Base-by-base conservation (phyloP, 1,140 invertebrate genomes). In the Ctenoplectra terminalis region DNA sequence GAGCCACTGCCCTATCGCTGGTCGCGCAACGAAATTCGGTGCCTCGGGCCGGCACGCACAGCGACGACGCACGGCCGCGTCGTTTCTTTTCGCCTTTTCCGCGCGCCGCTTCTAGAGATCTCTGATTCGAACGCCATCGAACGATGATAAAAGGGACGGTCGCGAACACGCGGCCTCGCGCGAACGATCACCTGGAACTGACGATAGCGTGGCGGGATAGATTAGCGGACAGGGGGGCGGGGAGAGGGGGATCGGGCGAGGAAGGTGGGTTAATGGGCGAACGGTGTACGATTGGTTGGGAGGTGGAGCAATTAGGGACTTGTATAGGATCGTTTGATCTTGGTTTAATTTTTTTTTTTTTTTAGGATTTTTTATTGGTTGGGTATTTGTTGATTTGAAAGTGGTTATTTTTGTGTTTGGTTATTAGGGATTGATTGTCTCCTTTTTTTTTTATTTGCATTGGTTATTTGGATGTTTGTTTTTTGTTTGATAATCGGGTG, bases 1-100 rank as follows among this genome's bases (percentile, higher is more conserved):
- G 83, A 78, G 79, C 83, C 80, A 77, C 73, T 82, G 80, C 73
- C 73, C 80, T 76, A 76, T 64, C 56, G 52, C 66, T 46, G 34
- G 75, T 29, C 50, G 52, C 60, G 34, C 61, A 43, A 52, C 31
- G 74, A 71, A 67, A 26, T 66, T 58, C 43, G 43, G 58, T 9
- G 43, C 58, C 40, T 58, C 50, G 46, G 31, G 23, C 20, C 56
- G 20, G 34, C 29, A 72, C 43, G 56, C 40, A 48, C 20, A 20
- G 67, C 17, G 20, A 34, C 15, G 46, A n/a, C 63, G 48, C 67
- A 29, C 60, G 11, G 4, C 31, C 9, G 4, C 43, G n/a, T n/a
- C n/a, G 17, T 23, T 31, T 29, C 9, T 2, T 29, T 52, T 56
- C 67, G 23, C 48, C 37, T 71, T 31, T n/a, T 71, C 61, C 31